These are phyloP conservation scores for Lepeophtheirus nordmannii DNA, from an alignment of 2,888 invertebrate genomes.

Conservation along the genomic window DNA sequence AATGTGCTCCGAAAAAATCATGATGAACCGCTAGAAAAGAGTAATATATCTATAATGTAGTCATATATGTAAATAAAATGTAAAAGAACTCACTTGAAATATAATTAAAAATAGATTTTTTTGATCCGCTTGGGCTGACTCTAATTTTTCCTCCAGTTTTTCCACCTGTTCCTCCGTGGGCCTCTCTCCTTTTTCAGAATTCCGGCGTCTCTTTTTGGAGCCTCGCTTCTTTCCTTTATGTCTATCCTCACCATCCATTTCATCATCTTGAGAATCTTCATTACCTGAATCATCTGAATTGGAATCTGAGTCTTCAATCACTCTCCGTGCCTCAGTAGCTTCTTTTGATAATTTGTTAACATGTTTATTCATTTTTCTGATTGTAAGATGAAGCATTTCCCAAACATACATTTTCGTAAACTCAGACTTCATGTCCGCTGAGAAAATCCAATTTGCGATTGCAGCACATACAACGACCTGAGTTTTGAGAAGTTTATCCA, in stretches of 20 bases:
- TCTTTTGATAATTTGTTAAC: slow-evolving; percentile 63
- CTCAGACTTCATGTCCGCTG: slow-evolving; percentile 73
- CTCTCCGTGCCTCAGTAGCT: slow-evolving; percentile 53
- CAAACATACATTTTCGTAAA: slow-evolving; percentile 84
- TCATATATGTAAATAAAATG: not conserved
- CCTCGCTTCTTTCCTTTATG: slow-evolving; percentile 25
- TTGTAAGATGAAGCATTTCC: slow-evolving; percentile 89
- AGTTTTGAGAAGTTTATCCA: slow-evolving; percentile 92
- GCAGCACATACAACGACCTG: slow-evolving; percentile 92
- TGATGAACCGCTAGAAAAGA: slow-evolving; percentile 63
- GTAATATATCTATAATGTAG: slow-evolving; percentile 10
- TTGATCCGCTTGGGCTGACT: slow-evolving; percentile 86
- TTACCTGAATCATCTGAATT: slow-evolving; percentile 28
- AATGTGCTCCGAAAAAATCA: slow-evolving; percentile 90
- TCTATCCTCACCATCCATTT: slow-evolving; percentile 25
- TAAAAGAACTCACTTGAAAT: slow-evolving; percentile 51
- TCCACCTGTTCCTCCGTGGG: slow-evolving; percentile 73
- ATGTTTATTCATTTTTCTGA: slow-evolving; percentile 90
- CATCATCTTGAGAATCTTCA: slow-evolving; percentile 10
- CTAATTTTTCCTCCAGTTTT: slow-evolving; percentile 84
- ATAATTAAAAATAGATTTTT: slow-evolving; percentile 91
- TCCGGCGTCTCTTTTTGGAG: slow-evolving; percentile 34
- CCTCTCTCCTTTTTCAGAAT: slow-evolving; percentile 36
- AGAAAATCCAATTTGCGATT: slow-evolving; percentile 95
- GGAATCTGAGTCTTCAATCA: slow-evolving; percentile 20